phyloP scores from a whole-genome alignment of 2,797 vertebrate genomes.

The Scleropages formosus region DNA sequence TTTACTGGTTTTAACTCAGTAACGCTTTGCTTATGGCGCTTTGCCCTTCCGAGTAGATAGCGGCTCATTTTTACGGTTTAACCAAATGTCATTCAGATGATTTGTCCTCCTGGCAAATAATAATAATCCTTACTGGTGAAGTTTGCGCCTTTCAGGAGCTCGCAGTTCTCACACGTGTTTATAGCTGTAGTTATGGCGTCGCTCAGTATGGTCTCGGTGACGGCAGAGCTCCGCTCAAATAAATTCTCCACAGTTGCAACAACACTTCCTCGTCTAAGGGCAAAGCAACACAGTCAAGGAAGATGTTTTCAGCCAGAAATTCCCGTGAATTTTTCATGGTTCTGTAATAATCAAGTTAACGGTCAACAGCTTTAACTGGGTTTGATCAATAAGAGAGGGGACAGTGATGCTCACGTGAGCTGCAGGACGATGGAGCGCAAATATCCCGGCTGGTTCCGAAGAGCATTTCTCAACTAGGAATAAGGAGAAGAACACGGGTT shows the following conservation, averaged over 20 bases:
- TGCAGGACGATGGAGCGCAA: slow-evolving; percentile 22
- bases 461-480: neutral
- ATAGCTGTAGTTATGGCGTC: neutral
- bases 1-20: no score
- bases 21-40: no score
- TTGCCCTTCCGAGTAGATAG: no score
- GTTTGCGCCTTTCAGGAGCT: neutral
- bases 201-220: rapidly evolving
- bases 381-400: neutral
- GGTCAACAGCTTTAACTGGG: neutral
- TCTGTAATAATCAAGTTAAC: slow-evolving; percentile 63
- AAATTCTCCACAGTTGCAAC: slow-evolving; percentile 42
- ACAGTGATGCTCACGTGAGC: slow-evolving; percentile 21
- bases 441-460: slow-evolving; percentile 10
- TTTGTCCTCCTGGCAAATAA: no score
- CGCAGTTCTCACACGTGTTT: neutral
- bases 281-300: neutral
- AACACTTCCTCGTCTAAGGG: slow-evolving; percentile 35
- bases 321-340: neutral
- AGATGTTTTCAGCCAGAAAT: neutral
- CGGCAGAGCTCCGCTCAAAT: rapidly evolving
- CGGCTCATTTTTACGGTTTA: no score
- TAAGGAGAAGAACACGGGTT: neutral
- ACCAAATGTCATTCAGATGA: neutral
- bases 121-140: slow-evolving; percentile 5